These are phyloP conservation scores for Agapornis roseicollis DNA, from an alignment of 2,113 vertebrate species.

Conservation along the genomic window DNA sequence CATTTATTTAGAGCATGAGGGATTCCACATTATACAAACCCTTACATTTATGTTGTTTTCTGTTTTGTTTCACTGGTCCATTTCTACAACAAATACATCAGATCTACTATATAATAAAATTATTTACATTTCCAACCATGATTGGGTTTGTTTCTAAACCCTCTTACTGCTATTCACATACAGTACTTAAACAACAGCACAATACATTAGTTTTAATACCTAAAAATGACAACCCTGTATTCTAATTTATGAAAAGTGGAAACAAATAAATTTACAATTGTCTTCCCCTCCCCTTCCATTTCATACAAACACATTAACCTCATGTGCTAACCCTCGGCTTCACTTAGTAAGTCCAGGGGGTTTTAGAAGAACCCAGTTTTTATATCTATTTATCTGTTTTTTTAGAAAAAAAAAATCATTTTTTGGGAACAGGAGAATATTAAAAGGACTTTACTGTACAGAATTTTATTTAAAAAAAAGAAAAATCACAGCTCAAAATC, in stretches of 20 bases:
- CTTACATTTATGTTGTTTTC: constrained; percentile 64
- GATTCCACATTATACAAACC: constrained; percentile 82
- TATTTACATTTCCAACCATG: constrained; percentile 82
- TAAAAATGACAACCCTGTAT: constrained; percentile 80
- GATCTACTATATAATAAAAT: constrained; percentile 81
- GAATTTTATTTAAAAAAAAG: constrained; percentile 75
- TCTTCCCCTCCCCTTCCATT: constrained; percentile 30
- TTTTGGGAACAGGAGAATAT: constrained; percentile 77
- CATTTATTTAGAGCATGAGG: constrained; percentile 80
- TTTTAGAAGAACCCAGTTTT: constrained; percentile 60
- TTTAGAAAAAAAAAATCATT: constrained; percentile 60
- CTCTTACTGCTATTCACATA: constrained; percentile 80
- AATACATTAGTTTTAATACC: constrained; percentile 73
- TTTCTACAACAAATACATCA: constrained; percentile 86
- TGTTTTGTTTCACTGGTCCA: constrained; percentile 78
- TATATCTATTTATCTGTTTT: constrained; percentile 60
- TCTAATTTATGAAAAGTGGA: constrained; percentile 77
- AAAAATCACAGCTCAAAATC: constrained; percentile 81
- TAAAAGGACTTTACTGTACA: constrained; percentile 92
- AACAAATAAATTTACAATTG: constrained; percentile 68
- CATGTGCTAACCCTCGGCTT: constrained; percentile 70
- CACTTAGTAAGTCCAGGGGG: constrained; percentile 55
- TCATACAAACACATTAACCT: constrained; percentile 62
- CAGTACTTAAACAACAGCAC: constrained; percentile 81
- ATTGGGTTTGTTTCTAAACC: constrained; percentile 65